Evolutionary conservation across 2,797 vertebrate genomes (phyloP), one percentile per base, ranked within the genome.

Genomic region (Eremophila alpestris): DNA sequence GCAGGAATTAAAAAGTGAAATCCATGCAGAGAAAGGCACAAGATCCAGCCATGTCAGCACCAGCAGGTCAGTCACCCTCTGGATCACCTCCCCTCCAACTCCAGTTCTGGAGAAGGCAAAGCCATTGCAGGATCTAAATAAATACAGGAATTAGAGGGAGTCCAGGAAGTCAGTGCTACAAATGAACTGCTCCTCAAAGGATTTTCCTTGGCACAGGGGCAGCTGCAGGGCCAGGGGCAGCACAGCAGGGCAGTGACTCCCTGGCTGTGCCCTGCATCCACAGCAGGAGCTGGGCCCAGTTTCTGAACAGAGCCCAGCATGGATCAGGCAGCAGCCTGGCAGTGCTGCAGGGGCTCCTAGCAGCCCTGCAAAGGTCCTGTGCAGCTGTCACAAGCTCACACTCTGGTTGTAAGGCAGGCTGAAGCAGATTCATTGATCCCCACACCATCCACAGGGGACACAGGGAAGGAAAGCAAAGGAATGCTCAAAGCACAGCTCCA

Each of bases 401-500:
- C 71, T 68, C 27, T 16, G 55, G 85, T 93, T 93, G 87, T 22
- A 63, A 96, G 92, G 80, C 55, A 71, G 77, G 20, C 54, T 58
- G 84, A 83, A 79, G 59, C 36, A 55, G 89, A 74, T 95, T 95
- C 93, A 94, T 91, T 89, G 90, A 93, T 54, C 52, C 41, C 51
- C 24, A 32, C 32, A 23, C 51, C 30, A 34, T 10, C 64, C 4
- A 0, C 26, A 64, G 58, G 40, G 58, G 10, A 30, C 6, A 34
- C 60, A 70, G 62, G 34, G 55, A 56, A 52, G 24, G 40, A 68
- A 77, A 71, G 34, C n/a, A 56, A 65, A 75, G 41, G 29, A 64
- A 83, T 34, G 18, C 43, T 71, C 30, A 2, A 38, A 46, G 12
- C 27, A 68, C 68, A 55, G 36, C 40, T 49, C 69, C 3, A 23